phyloP scores from a whole-genome alignment of 2,888 invertebrate genomes.

The Heliconius charithonia region DNA sequence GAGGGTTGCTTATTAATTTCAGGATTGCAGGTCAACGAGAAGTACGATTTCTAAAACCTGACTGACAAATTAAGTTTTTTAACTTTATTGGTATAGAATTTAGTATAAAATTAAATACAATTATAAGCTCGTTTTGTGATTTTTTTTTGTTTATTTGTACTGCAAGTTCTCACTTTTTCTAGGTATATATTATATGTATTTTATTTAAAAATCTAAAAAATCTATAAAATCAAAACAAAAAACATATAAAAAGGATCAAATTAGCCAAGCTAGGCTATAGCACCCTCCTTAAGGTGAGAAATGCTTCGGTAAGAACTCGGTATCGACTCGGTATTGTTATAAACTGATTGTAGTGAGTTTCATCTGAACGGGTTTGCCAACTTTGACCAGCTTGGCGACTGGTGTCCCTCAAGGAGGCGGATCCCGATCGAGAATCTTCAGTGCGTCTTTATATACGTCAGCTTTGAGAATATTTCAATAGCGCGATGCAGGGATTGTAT shows the following conservation, averaged over 20 bases:
- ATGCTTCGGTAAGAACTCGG: background rate
- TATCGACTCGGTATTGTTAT: background rate
- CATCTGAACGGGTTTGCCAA: background rate
- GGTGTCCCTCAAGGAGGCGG: background rate
- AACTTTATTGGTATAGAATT: too few species aligned
- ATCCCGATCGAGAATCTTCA: background rate
- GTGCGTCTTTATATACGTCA: background rate
- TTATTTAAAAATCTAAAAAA: background rate
- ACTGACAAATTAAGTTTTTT: too few species aligned
- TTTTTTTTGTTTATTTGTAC: too few species aligned
- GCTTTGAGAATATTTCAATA: background rate
- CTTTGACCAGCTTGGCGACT: background rate
- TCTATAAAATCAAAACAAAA: background rate
- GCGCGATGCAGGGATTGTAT: conserved; percentile 1
- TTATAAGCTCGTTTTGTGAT: too few species aligned
- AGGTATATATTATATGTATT: too few species aligned
- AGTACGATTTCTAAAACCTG: too few species aligned
- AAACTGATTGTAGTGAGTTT: background rate
- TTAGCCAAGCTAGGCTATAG: background rate
- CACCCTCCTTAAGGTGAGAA: background rate
- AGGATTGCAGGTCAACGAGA: too few species aligned
- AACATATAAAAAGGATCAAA: background rate
- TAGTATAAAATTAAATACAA: too few species aligned
- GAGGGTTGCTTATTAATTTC: too few species aligned
- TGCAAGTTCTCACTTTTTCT: too few species aligned